Evolutionary conservation across 2,113 vertebrate species (phyloP).

Genomic region (Macaca mulatta): DNA sequence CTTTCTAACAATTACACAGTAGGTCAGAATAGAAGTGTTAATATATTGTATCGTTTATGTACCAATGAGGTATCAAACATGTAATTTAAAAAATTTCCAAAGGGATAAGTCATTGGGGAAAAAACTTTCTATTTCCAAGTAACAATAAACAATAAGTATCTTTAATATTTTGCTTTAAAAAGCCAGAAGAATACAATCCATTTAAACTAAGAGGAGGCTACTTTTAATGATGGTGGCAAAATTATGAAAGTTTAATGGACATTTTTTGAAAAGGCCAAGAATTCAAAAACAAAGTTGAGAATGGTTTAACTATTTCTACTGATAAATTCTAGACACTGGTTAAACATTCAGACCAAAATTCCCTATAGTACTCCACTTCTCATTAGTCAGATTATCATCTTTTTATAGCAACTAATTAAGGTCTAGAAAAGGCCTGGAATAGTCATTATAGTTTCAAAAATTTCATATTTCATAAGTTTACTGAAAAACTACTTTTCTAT

Average conservation of each 20-base stretch:
- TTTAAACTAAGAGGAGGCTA: slow-evolving; percentile 78
- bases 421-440: not conserved
- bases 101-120: slow-evolving; percentile 76
- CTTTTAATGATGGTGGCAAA: slow-evolving; percentile 73
- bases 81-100: slow-evolving; percentile 74
- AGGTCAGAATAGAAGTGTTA: slow-evolving; percentile 69
- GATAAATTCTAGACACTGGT: not conserved
- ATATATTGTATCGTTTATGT: slow-evolving; percentile 72
- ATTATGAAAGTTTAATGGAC: slow-evolving; percentile 58
- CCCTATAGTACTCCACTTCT: not conserved
- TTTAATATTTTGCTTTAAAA: slow-evolving; percentile 76
- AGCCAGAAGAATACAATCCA: slow-evolving; percentile 67
- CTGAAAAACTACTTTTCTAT: not conserved
- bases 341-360: slow-evolving; percentile 38
- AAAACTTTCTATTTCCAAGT: slow-evolving; percentile 43
- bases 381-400: slow-evolving; percentile 54
- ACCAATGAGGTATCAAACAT: slow-evolving; percentile 13
- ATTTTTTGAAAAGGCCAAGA: slow-evolving; percentile 50
- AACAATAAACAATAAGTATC: slow-evolving; percentile 50
- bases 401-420: slow-evolving; percentile 51
- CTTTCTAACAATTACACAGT: slow-evolving; percentile 70
- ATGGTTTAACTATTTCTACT: not conserved
- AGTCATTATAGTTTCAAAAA: not conserved
- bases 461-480: slow-evolving; percentile 21
- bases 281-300: slow-evolving; percentile 28